Conservation (phyloP, 92 coral and sea anemone species). For the Plumapathes pennacea region DNA sequence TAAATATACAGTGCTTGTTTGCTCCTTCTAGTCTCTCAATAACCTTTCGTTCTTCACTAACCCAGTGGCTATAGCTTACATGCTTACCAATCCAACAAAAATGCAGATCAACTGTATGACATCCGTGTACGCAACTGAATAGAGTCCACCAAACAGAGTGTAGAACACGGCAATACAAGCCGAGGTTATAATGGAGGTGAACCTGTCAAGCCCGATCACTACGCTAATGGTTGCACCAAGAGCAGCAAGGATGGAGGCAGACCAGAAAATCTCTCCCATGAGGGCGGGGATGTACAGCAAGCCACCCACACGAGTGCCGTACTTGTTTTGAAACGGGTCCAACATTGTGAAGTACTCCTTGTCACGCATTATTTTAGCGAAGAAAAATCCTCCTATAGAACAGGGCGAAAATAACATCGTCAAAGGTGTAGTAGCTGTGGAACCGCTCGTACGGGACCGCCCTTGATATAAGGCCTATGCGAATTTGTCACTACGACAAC, state of each 20-base stretch:
- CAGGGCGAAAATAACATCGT: too few species aligned
- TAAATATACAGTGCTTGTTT: too few species aligned
- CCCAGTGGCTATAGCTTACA: too few species aligned
- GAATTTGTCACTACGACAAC: too few species aligned
- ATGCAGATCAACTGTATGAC: constrained; percentile 85
- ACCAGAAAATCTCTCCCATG: constrained; percentile 92
- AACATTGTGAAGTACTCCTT: constrained; percentile 83
- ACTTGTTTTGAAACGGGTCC: constrained; percentile 88
- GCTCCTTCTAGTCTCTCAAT: too few species aligned
- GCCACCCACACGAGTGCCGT: constrained; percentile 92
- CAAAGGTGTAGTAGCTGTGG: too few species aligned
- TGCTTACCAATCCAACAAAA: constrained; percentile 85
- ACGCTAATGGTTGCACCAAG: constrained; percentile 95
- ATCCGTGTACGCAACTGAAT: constrained; percentile 90
- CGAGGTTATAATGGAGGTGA: constrained; percentile 64
- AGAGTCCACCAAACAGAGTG: constrained; percentile 90
- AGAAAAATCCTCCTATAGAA: constrained; percentile 81
- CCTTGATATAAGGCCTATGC: too few species aligned
- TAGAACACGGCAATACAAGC: constrained; percentile 84
- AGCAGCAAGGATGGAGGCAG: constrained; percentile 84
- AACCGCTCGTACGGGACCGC: too few species aligned
- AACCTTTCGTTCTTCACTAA: too few species aligned
- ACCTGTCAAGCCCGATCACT: constrained; percentile 55
- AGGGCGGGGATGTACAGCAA: constrained; percentile 88
- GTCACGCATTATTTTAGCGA: constrained; percentile 89